These are phyloP conservation scores for Rynchops niger DNA, from an alignment of 2,113 vertebrate species.

Conservation along the genomic window DNA sequence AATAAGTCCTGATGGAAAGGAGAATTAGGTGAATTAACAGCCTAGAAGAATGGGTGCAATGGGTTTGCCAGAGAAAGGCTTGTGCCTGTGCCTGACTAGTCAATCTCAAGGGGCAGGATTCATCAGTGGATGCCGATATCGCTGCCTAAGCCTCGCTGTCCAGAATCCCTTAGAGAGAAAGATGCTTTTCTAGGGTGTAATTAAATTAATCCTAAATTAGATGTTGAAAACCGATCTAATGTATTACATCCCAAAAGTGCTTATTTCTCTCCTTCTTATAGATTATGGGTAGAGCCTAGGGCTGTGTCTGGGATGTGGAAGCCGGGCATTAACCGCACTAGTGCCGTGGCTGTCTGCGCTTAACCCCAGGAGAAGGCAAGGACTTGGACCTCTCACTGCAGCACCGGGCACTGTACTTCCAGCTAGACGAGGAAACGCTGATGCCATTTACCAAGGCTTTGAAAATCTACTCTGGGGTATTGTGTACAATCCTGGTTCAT, in stretches of 20 bases:
- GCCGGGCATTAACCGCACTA: neutral
- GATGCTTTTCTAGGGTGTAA: constrained; percentile 13
- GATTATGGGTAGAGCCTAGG: neutral
- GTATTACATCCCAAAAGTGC: neutral
- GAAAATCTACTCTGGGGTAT: neutral
- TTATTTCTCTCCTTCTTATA: constrained; percentile 5
- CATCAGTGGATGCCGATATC: neutral
- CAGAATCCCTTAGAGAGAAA: neutral
- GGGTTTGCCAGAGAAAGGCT: neutral
- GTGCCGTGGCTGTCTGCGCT: neutral
- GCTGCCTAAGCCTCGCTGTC: neutral
- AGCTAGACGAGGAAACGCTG: neutral
- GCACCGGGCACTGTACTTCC: neutral
- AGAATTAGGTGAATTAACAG: neutral
- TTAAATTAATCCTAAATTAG: constrained; percentile 46
- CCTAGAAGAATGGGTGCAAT: neutral
- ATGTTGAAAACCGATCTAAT: constrained; percentile 33
- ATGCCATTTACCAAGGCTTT: neutral
- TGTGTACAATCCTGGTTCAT: neutral
- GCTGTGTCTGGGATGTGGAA: neutral
- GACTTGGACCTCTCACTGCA: neutral
- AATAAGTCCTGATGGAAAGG: neutral
- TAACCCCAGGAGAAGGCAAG: neutral
- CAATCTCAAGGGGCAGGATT: neutral
- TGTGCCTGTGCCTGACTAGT: neutral